These are phyloP conservation scores for Nebria salina DNA, from an alignment of 2,888 invertebrate species.

Conservation along the genomic window DNA sequence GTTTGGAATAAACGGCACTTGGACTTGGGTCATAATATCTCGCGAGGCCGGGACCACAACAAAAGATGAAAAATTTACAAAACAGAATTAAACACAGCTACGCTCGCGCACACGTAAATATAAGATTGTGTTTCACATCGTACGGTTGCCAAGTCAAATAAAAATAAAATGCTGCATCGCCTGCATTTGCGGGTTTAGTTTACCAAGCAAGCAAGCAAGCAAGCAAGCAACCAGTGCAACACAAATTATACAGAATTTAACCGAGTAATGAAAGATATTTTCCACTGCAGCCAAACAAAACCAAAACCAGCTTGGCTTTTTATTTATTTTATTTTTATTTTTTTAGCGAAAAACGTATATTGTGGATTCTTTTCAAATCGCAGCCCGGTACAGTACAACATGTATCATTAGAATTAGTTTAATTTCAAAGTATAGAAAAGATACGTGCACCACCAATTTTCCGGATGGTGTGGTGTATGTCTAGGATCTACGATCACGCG, in stretches of 20 bases:
- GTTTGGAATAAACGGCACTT: not conserved
- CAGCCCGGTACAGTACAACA: no score
- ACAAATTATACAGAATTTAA: slow-evolving; percentile 36
- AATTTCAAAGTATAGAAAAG: no score
- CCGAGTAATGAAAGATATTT: slow-evolving; percentile 18
- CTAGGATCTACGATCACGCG: slow-evolving; percentile 12
- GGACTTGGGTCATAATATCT: not conserved
- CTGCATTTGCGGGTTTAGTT: not conserved
- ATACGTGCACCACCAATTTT: no score
- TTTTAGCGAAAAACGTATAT: no score
- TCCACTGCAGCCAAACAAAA: no score
- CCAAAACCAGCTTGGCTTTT: no score
- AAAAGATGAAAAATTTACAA: slow-evolving; percentile 32
- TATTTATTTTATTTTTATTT: no score
- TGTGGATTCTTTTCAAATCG: no score
- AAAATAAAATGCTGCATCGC: slow-evolving; percentile 26
- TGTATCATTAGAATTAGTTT: no score
- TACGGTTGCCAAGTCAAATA: slow-evolving; percentile 31
- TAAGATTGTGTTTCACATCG: slow-evolving; percentile 21
- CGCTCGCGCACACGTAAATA: not conserved
- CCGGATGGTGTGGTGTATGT: not conserved
- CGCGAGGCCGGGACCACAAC: not conserved
- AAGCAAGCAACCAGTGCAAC: slow-evolving; percentile 20
- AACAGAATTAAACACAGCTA: slow-evolving; percentile 36
- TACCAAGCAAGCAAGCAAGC: not conserved